Conservation (phyloP, 2,113 vertebrate species). For the Pterocles gutturalis region DNA sequence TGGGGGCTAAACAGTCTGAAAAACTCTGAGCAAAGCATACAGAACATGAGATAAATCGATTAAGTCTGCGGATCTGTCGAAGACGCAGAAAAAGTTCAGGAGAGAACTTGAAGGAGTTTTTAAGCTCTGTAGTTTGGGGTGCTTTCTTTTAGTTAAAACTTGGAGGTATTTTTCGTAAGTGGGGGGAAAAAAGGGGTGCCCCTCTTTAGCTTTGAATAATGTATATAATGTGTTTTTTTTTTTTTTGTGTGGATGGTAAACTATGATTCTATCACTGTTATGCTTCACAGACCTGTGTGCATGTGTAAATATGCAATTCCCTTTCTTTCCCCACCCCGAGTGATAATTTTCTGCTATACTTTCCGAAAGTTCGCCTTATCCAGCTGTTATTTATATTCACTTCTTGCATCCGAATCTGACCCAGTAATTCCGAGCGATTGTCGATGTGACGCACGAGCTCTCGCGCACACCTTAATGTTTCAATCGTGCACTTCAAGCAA, state of each 20-base stretch:
- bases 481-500: conserved; percentile 56
- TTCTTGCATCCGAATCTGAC: conserved; percentile 60
- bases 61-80: not conserved
- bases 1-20: conserved; percentile 1
- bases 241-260: not conserved
- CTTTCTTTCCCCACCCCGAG: not conserved
- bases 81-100: conserved; percentile 58
- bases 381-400: conserved; percentile 75
- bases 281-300: not conserved
- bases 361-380: conserved; percentile 35
- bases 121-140: not conserved
- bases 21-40: not conserved
- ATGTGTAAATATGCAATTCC: not conserved
- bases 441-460: conserved; percentile 68
- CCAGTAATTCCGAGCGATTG: conserved; percentile 67
- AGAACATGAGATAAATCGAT: conserved; percentile 13
- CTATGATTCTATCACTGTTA: not conserved
- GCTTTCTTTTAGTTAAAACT: not conserved
- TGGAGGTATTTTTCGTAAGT: not conserved
- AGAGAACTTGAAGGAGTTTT: not conserved
- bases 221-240: not conserved
- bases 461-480: conserved; percentile 51
- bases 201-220: not conserved
- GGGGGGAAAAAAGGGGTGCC: accelerated
- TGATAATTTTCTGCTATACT: conserved; percentile 32